Evolutionary conservation across 2,888 invertebrate species (phyloP), one percentile per base, ranked within the genome.

Genomic region (Entomobrya proxima): DNA sequence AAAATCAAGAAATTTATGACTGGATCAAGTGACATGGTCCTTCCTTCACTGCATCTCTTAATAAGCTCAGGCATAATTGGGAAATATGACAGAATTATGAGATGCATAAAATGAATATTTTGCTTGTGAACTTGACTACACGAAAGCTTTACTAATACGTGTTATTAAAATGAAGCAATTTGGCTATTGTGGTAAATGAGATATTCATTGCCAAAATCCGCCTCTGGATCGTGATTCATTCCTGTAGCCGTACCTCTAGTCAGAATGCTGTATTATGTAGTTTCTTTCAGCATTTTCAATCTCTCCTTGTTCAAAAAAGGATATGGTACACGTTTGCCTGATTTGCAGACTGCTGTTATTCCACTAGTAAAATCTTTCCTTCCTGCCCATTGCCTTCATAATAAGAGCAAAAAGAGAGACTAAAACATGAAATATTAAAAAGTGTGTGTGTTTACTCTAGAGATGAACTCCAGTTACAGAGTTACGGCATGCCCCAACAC

Each of bases 151-250:
- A 21, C 52, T 52, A 18, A 52, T 11, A 21, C 21, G 21, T 15
- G 15, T 47, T 4, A 21, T 21, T 6, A 21, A 18, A 21, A 30
- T 9, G 24, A 58, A 13, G 27, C 30, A 58, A 58, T 58, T 58
- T 30, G 30, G 58, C 13, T 30, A 27, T 30, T 15, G 5, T 58
- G 30, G 30, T 52, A 52, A 52, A 15, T 27, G 21, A 21, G 18
- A 4, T 5, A 11, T 2, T 52, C 52, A 24, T 58, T 58, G 58
- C 58, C 58, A 58, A 58, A 27, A 58, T 58, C 58, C 58, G n/a
- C n/a, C n/a, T n/a, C n/a, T 13, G 58, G 58, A 58, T 58, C 58
- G 58, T 58, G 52, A 52, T 58, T 58, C 30, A 52, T 30, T 4
- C n/a, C n/a, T n/a, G n/a, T n/a, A n/a, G n/a, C n/a, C n/a, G n/a